Percentiles rank a stretch among this genome's conserved stretches.
Evolutionary conservation across 92 coral and sea anemone genomes (phyloP).

Genomic region (Phymanthus crucifer): DNA sequence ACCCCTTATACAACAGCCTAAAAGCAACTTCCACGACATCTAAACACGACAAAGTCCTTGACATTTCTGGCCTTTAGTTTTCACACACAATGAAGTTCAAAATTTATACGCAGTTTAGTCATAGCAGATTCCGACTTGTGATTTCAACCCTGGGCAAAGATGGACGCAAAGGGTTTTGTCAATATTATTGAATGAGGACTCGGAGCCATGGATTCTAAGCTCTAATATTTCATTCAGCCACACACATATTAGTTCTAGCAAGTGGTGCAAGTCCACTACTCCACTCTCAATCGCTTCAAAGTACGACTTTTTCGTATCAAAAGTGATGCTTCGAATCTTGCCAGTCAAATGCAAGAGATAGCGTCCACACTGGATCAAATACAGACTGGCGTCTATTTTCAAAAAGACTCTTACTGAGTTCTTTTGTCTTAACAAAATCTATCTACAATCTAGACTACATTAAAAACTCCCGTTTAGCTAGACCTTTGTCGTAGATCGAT

Average conservation of each 20-base stretch:
- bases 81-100: conserved; percentile 1
- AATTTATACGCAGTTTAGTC: background rate
- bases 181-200: background rate
- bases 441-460: conserved; percentile 21
- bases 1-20: background rate
- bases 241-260: background rate
- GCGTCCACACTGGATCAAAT: background rate
- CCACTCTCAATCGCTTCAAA: conserved; percentile 6
- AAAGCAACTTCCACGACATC: background rate
- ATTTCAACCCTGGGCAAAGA: background rate
- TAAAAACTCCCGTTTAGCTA: background rate
- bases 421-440: conserved; percentile 9
- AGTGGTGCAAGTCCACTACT: conserved; percentile 6
- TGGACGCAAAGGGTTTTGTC: background rate
- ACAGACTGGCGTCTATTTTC: conserved; percentile 8
- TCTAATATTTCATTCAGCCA: background rate
- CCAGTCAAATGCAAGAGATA: conserved; percentile 12
- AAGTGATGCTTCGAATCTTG: conserved; percentile 21
- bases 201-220: background rate
- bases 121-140: conserved; percentile 1
- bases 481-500: conserved; percentile 10
- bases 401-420: conserved; percentile 24
- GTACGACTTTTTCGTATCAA: background rate
- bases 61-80: background rate
- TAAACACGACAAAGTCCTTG: background rate